Evolutionary conservation across 2,888 invertebrate species (phyloP), one percentile per base, ranked within the genome.

Genomic region (Apotomis turbidana): DNA sequence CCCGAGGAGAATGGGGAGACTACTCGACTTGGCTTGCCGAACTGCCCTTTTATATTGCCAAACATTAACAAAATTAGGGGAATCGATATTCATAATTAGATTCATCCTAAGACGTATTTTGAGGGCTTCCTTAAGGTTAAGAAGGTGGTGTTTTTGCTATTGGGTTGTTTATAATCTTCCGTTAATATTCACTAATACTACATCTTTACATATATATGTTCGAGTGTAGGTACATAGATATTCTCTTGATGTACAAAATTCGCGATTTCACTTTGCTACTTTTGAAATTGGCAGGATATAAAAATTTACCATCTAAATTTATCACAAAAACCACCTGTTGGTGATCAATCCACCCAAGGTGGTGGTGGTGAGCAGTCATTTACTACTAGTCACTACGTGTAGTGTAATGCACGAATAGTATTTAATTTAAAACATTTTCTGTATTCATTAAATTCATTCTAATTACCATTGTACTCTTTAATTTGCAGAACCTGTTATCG

Each of bases 71-170:
- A 63, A 61, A 74, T 73, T 59, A 70, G 61, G 60, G 64, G 75
- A 70, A 78, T 78, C 78, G 74, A 79, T 79, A 76, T 76, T 77
- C 75, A 76, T 79, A 79, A 79, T 78, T 73, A 78, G 78, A 79
- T 68, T 68, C 71, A 72, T 72, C 49, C 58, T 72, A 63, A 72
- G 72, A 72, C 68, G 60, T 49, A 27, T 27, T 59, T 44, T 55
- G 58, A 10, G 52, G 72, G 72, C 68, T 72, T 72, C 72, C 52
- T 58, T 72, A 59, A 72, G 72, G 72, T 68, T 68, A 72, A 68
- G 72, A 68, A 72, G 67, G 57, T 71, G 15, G 58, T 58, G 49
- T 41, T 61, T 41, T 61, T 62, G 57, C 58, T 68, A 68, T 71
- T 71, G 60, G 55, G 61, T 71, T 67, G 55, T 27, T 5, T 55